Percentiles rank a stretch among this genome's conserved stretches.
Conservation (phyloP, 2,888 invertebrate genomes). For the Nesidiocoris tenuis region DNA sequence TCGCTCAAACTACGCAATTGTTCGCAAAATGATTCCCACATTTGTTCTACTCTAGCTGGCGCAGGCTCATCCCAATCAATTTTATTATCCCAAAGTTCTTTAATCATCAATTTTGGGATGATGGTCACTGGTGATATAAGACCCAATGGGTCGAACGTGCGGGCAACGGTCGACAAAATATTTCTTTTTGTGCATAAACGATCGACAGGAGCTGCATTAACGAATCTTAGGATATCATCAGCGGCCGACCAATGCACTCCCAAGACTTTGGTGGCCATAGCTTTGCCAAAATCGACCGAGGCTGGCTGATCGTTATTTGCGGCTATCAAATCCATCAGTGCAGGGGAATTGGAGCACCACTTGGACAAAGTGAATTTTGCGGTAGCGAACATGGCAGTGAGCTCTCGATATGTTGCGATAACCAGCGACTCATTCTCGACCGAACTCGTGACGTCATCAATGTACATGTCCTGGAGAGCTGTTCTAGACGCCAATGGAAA, state of each 20-base stretch:
- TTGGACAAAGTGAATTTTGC: too few relatives aligned
- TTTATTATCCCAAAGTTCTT: slow-evolving; percentile 7
- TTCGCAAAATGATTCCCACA: background rate
- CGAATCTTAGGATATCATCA: too few relatives aligned
- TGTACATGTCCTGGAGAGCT: background rate
- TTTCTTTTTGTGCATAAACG: slow-evolving; percentile 9
- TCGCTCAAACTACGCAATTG: background rate
- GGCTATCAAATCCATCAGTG: too few relatives aligned
- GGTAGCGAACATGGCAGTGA: background rate
- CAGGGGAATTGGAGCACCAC: too few relatives aligned
- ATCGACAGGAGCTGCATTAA: too few relatives aligned
- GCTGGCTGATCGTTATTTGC: too few relatives aligned
- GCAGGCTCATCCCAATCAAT: slow-evolving; percentile 6
- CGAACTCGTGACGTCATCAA: background rate
- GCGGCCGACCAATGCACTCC: too few relatives aligned
- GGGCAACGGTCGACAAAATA: background rate
- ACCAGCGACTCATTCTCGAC: background rate
- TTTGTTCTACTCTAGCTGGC: background rate
- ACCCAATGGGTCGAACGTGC: slow-evolving; percentile 8
- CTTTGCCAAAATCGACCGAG: too few relatives aligned
- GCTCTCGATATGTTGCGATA: background rate
- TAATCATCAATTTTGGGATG: background rate
- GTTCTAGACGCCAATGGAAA: background rate
- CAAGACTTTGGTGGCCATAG: too few relatives aligned
- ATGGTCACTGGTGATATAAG: background rate